phyloP scores from a whole-genome alignment of 2,797 vertebrate species.

The Sebastes trivittatus region DNA sequence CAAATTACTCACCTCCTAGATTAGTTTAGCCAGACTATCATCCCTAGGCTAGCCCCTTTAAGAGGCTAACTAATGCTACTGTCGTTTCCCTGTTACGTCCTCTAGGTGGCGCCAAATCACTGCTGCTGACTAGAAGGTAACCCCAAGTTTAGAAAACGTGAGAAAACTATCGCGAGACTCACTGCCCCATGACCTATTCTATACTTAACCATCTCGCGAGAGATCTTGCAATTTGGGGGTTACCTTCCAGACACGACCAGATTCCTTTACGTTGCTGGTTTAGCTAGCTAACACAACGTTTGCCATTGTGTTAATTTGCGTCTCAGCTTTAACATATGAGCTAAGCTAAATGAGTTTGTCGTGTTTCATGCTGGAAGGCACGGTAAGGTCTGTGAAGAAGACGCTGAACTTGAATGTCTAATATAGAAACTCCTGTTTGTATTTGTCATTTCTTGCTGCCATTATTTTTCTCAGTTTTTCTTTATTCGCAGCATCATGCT shows the following conservation, averaged over 20 bases:
- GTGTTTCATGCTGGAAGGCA: neutral
- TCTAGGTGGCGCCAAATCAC: conserved; percentile 1
- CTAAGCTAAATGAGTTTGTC: too few species aligned
- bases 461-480: neutral
- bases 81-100: neutral
- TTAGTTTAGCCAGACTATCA: neutral
- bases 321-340: too few species aligned
- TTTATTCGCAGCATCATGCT: neutral
- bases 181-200: too few species aligned
- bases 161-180: neutral
- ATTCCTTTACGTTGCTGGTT: neutral
- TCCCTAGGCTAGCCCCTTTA: neutral
- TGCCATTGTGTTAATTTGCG: too few species aligned
- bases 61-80: neutral
- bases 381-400: neutral
- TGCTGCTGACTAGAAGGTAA: too few species aligned
- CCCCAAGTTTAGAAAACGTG: too few species aligned
- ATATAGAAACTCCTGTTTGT: neutral
- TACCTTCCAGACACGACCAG: too few species aligned
- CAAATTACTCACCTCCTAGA: neutral
- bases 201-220: too few species aligned
- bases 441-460: neutral
- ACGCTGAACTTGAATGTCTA: neutral
- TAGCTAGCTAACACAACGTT: neutral
- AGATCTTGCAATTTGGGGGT: too few species aligned